Conservation (phyloP, 2,113 vertebrate genomes). For the Clupea harengus region DNA sequence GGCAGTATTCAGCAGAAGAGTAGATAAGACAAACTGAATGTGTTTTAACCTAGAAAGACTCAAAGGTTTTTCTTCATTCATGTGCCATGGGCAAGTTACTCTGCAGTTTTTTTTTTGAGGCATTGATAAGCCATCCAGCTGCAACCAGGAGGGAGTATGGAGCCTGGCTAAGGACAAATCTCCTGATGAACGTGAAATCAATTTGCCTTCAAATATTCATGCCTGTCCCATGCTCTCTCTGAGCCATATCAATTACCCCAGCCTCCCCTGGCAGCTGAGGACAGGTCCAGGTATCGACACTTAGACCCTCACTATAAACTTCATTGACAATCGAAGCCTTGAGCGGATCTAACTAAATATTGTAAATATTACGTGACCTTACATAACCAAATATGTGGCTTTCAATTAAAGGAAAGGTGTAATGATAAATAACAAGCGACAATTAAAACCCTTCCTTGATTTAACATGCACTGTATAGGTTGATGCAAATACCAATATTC, state of each 20-base stretch:
- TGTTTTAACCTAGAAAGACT: not conserved
- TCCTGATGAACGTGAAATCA: conserved; percentile 88
- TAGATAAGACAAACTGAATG: not conserved
- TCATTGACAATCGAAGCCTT: conserved; percentile 48
- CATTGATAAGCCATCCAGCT: not conserved
- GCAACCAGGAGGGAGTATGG: conserved; percentile 34
- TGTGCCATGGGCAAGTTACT: not conserved
- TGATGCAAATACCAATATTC: not conserved
- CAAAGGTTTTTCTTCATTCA: not conserved
- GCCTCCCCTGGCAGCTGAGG: conserved; percentile 20
- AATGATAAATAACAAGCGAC: not conserved
- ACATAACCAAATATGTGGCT: conserved; percentile 3
- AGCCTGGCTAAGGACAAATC: conserved; percentile 81
- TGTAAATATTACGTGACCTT: not conserved
- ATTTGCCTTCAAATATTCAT: conserved; percentile 87
- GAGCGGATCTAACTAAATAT: conserved; percentile 26
- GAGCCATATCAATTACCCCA: conserved; percentile 82
- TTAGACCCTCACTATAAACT: conserved; percentile 55
- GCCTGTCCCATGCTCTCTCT: conserved; percentile 78
- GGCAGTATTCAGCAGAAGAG: not conserved
- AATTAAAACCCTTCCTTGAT: not conserved
- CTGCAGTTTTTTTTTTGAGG: not conserved
- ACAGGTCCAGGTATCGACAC: conserved; percentile 43
- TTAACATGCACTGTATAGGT: not conserved
- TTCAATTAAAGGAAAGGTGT: conserved; percentile 20